These are phyloP conservation scores for Erethizon dorsatum DNA, from an alignment of 2,797 vertebrate genomes.

Conservation along the genomic window DNA sequence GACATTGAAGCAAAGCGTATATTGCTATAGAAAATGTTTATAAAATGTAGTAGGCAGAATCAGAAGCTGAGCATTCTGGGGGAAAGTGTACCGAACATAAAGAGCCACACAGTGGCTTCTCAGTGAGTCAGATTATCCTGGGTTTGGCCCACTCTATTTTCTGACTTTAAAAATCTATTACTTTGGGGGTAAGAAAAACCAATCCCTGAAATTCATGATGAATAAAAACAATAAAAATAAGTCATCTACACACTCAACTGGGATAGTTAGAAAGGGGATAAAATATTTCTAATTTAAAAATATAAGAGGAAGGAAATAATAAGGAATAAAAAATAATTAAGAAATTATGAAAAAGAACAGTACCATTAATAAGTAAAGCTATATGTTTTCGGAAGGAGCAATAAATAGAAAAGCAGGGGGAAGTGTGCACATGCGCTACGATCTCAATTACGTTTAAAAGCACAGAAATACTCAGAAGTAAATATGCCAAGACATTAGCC, in stretches of 20 bases:
- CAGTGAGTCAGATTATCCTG: not conserved
- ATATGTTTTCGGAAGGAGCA: constrained; percentile 52
- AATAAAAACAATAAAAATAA: constrained; percentile 56
- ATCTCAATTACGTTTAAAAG: not conserved
- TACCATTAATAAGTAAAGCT: constrained; percentile 37
- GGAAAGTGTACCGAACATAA: not conserved
- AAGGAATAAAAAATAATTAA: constrained; percentile 48
- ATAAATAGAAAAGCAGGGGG: constrained; percentile 14
- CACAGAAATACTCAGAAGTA: not conserved
- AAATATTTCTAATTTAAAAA: constrained; percentile 54
- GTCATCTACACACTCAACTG: constrained; percentile 5
- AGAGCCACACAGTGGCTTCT: not conserved
- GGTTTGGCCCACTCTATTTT: not conserved
- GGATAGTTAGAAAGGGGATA: not conserved
- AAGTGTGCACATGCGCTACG: not conserved
- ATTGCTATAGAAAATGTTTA: not conserved
- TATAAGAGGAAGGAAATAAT: constrained; percentile 45
- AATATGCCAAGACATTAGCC: not conserved
- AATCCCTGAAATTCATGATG: constrained; percentile 17
- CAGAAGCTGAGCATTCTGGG: not conserved
- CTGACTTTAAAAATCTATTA: constrained; percentile 51
- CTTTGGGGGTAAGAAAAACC: not conserved
- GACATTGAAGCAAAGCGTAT: rapidly evolving
- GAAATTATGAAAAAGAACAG: constrained; percentile 14
- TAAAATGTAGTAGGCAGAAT: not conserved